A percentile compares a stretch with the other conserved stretches of the same genome.
These are phyloP conservation scores for Pseudoips prasinana DNA, from an alignment of 2,888 invertebrate genomes.

Conservation along the genomic window DNA sequence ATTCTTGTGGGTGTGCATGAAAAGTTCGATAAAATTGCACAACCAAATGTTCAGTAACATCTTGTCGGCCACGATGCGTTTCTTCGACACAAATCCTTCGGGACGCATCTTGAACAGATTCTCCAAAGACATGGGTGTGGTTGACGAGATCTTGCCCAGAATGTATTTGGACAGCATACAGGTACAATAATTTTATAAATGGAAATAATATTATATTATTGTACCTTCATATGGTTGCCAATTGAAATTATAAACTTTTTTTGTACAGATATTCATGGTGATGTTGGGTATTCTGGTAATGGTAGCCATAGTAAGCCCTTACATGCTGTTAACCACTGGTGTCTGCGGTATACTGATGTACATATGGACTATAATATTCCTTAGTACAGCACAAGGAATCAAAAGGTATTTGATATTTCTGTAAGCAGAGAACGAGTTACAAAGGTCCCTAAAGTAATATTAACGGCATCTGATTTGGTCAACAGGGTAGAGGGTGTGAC, in stretches of 20 bases:
- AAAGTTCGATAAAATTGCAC: constrained; percentile 88
- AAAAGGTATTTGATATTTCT: constrained; percentile 70
- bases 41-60: constrained; percentile 89
- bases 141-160: constrained; percentile 87
- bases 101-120: constrained; percentile 92
- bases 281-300: constrained; percentile 87
- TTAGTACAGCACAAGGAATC: constrained; percentile 87
- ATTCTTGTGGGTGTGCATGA: constrained; percentile 88
- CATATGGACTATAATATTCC: constrained; percentile 84
- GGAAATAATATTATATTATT: background rate
- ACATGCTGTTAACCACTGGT: constrained; percentile 84
- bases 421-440: too few relatives aligned
- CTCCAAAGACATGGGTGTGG: constrained; percentile 91
- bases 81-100: constrained; percentile 92
- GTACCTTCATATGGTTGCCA: background rate
- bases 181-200: too few relatives aligned
- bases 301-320: constrained; percentile 87
- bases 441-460: too few relatives aligned
- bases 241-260: background rate
- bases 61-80: constrained; percentile 88
- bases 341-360: constrained; percentile 85
- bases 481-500: constrained; percentile 78
- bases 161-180: constrained; percentile 85
- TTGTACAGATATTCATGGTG: constrained; percentile 84
- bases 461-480: too few relatives aligned